A percentile compares a stretch with the other conserved stretches of the same genome.
These are phyloP conservation scores for Chironomus tepperi DNA, from an alignment of 1,140 invertebrate genomes.

Conservation along the genomic window DNA sequence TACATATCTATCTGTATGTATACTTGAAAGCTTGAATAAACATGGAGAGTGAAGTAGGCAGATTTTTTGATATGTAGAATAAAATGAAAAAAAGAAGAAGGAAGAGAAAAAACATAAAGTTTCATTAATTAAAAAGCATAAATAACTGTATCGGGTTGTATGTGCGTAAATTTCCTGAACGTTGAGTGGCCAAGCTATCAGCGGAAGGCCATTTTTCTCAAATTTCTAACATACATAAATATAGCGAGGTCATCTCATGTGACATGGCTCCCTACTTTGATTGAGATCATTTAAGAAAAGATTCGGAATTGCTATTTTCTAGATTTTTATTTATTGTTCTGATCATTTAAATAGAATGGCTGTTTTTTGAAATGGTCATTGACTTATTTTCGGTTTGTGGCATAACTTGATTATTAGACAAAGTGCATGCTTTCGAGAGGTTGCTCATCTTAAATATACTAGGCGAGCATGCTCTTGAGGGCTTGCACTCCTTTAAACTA, in stretches of 20 bases:
- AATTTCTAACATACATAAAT: background rate
- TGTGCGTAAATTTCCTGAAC: background rate
- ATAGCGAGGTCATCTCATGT: background rate
- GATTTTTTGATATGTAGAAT: background rate
- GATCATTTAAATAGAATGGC: too few relatives aligned
- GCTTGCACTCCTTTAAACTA: too few relatives aligned
- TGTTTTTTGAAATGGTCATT: too few relatives aligned
- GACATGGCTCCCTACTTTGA: background rate
- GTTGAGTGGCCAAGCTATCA: background rate
- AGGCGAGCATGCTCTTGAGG: too few relatives aligned
- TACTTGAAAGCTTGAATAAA: background rate
- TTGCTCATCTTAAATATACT: too few relatives aligned
- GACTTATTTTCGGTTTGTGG: too few relatives aligned
- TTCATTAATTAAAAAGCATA: constrained; percentile 24
- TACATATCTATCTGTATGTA: background rate
- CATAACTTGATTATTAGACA: too few relatives aligned
- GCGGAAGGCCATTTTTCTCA: constrained; percentile 17
- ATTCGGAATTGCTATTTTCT: too few relatives aligned
- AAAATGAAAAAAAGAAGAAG: background rate
- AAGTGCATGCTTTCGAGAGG: too few relatives aligned
- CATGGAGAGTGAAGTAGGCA: background rate
- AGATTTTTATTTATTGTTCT: too few relatives aligned
- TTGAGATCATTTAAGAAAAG: too few relatives aligned
- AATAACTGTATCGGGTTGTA: constrained; percentile 1
- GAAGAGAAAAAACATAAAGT: constrained; percentile 19